Evolutionary conservation across 2,113 vertebrate genomes (phyloP).

Genomic region (Anoplopoma fimbria): DNA sequence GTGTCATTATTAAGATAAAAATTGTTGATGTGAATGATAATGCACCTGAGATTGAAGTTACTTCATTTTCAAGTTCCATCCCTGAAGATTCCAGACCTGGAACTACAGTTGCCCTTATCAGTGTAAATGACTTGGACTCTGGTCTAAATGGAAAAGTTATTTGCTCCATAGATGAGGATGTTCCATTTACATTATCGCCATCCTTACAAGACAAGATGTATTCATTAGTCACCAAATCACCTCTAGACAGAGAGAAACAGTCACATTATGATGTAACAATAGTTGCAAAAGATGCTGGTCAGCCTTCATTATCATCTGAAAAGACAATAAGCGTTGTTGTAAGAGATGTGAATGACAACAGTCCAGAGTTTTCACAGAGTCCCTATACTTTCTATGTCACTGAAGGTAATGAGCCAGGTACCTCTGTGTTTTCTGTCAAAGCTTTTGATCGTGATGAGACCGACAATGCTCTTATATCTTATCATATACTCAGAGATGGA

Average conservation of each 20-base stretch:
- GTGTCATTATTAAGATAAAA: constrained; percentile 44
- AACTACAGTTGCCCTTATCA: constrained; percentile 60
- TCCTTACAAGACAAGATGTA: constrained; percentile 57
- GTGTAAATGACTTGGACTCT: constrained; percentile 65
- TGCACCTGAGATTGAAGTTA: constrained; percentile 61
- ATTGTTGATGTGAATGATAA: constrained; percentile 67
- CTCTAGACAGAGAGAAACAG: constrained; percentile 73
- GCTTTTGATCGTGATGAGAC: constrained; percentile 66
- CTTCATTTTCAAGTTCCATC: constrained; percentile 51
- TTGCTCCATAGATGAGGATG: constrained; percentile 44
- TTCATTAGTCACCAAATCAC: constrained; percentile 46
- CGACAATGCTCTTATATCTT: constrained; percentile 52
- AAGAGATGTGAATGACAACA: constrained; percentile 74
- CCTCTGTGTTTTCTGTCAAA: constrained; percentile 62
- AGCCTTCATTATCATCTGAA: constrained; percentile 51
- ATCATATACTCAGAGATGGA: constrained; percentile 57
- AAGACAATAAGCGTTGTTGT: constrained; percentile 53
- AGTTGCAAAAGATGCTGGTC: constrained; percentile 64
- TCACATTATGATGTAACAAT: constrained; percentile 67
- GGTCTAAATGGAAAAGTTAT: constrained; percentile 67
- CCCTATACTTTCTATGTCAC: constrained; percentile 62
- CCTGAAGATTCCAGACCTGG: constrained; percentile 63
- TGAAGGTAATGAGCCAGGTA: constrained; percentile 26
- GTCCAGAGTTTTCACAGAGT: constrained; percentile 66
- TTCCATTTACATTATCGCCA: constrained; percentile 48